Conservation (phyloP, 2,888 invertebrate species). For the Apotomis turbidana region DNA sequence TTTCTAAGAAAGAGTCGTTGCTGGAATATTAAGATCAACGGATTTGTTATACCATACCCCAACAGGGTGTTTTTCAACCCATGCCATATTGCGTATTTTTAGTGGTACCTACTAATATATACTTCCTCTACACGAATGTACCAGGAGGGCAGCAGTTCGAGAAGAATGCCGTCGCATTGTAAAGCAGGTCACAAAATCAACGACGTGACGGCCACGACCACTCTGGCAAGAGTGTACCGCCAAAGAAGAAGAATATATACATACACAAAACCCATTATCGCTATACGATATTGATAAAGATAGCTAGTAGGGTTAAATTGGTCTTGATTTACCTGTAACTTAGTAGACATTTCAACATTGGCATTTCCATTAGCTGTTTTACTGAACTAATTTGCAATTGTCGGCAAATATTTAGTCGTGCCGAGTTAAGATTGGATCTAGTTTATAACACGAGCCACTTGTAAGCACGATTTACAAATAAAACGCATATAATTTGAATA, state of each 20-base stretch:
- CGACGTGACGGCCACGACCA: no score
- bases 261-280: no score
- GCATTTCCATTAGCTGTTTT: constrained; percentile 36
- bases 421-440: constrained; percentile 33
- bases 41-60: background rate
- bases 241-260: no score
- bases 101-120: no score
- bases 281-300: background rate
- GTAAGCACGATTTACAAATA: constrained; percentile 20
- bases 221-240: no score
- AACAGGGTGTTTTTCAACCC: no score
- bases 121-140: no score
- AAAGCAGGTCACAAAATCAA: no score
- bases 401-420: constrained; percentile 34
- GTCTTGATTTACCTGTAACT: constrained; percentile 15
- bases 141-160: no score
- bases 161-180: no score
- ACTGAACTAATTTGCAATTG: constrained; percentile 38
- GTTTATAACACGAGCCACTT: constrained; percentile 34
- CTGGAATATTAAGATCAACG: constrained; percentile 2
- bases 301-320: background rate
- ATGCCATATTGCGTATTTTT: no score
- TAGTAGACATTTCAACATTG: constrained; percentile 26
- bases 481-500: constrained; percentile 20
- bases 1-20: constrained; percentile 12